Evolutionary conservation across 2,888 invertebrate species (phyloP), one percentile per base, ranked within the genome.

Genomic region (Chymomyza amoena): DNA sequence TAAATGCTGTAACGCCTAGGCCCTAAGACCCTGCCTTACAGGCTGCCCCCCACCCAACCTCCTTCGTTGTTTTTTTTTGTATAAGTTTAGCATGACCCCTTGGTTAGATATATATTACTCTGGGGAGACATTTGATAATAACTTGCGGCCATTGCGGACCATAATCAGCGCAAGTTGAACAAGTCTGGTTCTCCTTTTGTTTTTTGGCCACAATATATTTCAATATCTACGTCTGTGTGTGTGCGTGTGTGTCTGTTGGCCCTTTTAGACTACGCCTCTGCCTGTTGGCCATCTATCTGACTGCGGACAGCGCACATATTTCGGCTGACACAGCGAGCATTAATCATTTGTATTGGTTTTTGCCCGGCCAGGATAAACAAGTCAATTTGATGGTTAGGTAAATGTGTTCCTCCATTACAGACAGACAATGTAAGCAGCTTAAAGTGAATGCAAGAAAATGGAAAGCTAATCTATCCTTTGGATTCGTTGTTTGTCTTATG

Each of bases 121-220:
- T 28, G 57, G 86, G 84, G 84, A 84, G 77, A 82, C 84, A 84
- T 86, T 84, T 86, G 84, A 84, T 84, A 84, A 84, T 84, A 84
- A 84, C 84, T 84, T 80, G 79, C 84, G 84, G 84, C 64, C 72
- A 77, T 73, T 80, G 52, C 60, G 79, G 76, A 73, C 83, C 84
- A 79, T 84, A 86, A 84, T 84, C 84, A 84, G 81, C 84, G 84
- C 84, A 84, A 84, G 84, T 86, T 84, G 56, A 73, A 80, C 71
- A 77, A 82, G 75, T 75, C 70, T 69, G 70, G 39, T 56, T 69
- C 74, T 68, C 1, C 32, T 73, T 66, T 66, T 77, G 68, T 61
- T 69, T 62, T 63, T 65, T 6, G 32, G 67, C 74, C 73, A 69
- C 72, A 45, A 13, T 13, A 4, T 45, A 73, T 61, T 63, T 69